Evolutionary conservation across 2,888 invertebrate species (phyloP).

Genomic region (Ornithoptera priamus): DNA sequence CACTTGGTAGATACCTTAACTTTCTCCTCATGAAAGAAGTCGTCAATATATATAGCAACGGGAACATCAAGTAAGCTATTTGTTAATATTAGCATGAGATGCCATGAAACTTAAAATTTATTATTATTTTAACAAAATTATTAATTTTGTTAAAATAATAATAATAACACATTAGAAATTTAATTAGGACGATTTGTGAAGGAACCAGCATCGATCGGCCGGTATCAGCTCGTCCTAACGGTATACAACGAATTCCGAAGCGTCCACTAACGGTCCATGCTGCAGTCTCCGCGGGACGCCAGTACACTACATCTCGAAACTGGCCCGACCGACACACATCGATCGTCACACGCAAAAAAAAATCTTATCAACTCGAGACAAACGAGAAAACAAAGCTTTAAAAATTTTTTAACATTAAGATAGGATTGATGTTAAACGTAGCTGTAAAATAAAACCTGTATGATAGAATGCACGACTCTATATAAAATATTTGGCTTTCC

Average conservation of each 20-base stretch:
- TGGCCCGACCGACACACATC: conserved; percentile 11
- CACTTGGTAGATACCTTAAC: no score
- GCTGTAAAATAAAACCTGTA: conserved; percentile 1
- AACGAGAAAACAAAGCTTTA: conserved; percentile 17
- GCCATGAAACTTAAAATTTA: neutral
- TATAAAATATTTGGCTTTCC: neutral
- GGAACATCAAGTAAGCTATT: no score
- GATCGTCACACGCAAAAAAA: conserved; percentile 14
- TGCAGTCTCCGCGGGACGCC: conserved; percentile 52
- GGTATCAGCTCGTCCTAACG: conserved; percentile 47
- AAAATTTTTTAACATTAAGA: conserved; percentile 1
- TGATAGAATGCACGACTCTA: neutral
- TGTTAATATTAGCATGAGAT: neutral
- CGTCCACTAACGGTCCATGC: conserved; percentile 65
- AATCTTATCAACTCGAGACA: conserved; percentile 22
- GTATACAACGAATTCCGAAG: conserved; percentile 59
- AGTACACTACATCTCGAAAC: conserved; percentile 47
- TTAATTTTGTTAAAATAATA: neutral
- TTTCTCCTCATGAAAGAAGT: no score
- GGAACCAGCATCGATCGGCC: conserved; percentile 37
- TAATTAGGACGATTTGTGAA: conserved; percentile 32
- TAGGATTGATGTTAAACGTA: conserved; percentile 4
- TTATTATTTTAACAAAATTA: no score
- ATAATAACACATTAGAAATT: neutral
- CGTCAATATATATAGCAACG: no score